Base-by-base conservation (phyloP, 2,888 invertebrate genomes). In the Pyrgus malvae region DNA sequence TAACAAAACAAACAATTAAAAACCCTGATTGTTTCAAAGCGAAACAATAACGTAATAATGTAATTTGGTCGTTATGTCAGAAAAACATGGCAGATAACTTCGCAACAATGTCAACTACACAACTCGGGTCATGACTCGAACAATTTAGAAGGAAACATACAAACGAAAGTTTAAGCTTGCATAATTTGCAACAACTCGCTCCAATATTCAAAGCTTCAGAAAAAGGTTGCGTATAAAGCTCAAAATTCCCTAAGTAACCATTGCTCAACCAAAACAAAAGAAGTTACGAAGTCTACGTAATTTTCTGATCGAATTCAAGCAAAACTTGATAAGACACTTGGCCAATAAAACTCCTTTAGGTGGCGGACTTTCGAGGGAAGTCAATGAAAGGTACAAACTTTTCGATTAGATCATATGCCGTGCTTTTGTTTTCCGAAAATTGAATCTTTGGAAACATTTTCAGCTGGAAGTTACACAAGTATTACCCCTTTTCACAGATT, bases 221-320 rank as follows among this genome's bases (percentile, higher is more conserved):
- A 14, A 35, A 37, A 37, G 38, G 38, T 6, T 11, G 11, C 19
- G 11, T 4, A 9, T 9, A 61, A 57, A 49, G 48, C 57, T 23
- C 9, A 33, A 41, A 29, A n/a, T 21, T 35, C 31, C 11, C 35
- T 42, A 42, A 49, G 23, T 33, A 57, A 45, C 17, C 17, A 59
- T 58, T 66, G 59, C 41, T 49, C 48, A 53, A 51, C 40, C n/a
- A 3, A 2, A 44, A 55, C 50, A 59, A 42, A 56, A 50, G 56
- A 58, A 57, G 60, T 55, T 64, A 56, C 55, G 55, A 38, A 33
- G 59, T 50, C 57, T 61, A 59, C 56, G 61, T 59, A 63, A 63
- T 63, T 46, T 62, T 65, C 59, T 19, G 29, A 45, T 45, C n/a
- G 35, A 38, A 38, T 38, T 27, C 17, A 8, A 25, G 3, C 11